Conservation (phyloP, 2,888 invertebrate genomes). For the Lepas anatifera region DNA sequence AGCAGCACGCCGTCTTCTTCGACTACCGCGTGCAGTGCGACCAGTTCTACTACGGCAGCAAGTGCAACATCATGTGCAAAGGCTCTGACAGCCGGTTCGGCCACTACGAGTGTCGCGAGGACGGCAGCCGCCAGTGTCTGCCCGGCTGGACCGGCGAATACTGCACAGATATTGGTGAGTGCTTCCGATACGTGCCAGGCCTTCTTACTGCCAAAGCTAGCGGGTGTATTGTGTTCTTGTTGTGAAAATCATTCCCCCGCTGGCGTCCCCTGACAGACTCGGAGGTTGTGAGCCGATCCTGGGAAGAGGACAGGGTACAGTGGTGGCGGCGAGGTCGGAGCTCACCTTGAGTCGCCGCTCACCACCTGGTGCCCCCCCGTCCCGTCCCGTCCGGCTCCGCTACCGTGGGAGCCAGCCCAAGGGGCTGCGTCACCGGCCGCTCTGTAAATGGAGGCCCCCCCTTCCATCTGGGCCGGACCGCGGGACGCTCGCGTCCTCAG, state of each 20-base stretch:
- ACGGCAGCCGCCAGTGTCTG: constrained; percentile 75
- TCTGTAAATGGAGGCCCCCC: not conserved
- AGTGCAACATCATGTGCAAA: constrained; percentile 33
- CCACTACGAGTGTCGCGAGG: constrained; percentile 76
- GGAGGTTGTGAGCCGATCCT: too few relatives aligned
- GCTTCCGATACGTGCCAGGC: not conserved
- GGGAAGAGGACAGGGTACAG: too few relatives aligned
- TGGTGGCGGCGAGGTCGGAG: too few relatives aligned
- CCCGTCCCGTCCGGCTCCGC: too few relatives aligned
- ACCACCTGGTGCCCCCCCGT: not conserved
- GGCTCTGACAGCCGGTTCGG: constrained; percentile 40
- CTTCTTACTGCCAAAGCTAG: not conserved
- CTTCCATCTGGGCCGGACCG: not conserved
- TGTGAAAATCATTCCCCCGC: too few relatives aligned
- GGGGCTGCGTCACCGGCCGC: not conserved
- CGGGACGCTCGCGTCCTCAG: not conserved
- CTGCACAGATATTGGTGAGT: constrained; percentile 35
- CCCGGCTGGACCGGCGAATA: constrained; percentile 47
- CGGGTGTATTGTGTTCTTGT: too few relatives aligned
- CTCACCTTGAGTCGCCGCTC: not conserved
- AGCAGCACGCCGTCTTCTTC: constrained; percentile 41
- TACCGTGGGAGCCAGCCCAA: not conserved
- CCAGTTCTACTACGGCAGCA: constrained; percentile 36
- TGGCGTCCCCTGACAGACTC: too few relatives aligned
- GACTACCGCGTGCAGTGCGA: constrained; percentile 36